A percentile compares a stretch with the other conserved stretches of the same genome.
These are phyloP conservation scores for Notarius lentiginosus DNA, from an alignment of 2,113 vertebrate genomes.

Conservation along the genomic window DNA sequence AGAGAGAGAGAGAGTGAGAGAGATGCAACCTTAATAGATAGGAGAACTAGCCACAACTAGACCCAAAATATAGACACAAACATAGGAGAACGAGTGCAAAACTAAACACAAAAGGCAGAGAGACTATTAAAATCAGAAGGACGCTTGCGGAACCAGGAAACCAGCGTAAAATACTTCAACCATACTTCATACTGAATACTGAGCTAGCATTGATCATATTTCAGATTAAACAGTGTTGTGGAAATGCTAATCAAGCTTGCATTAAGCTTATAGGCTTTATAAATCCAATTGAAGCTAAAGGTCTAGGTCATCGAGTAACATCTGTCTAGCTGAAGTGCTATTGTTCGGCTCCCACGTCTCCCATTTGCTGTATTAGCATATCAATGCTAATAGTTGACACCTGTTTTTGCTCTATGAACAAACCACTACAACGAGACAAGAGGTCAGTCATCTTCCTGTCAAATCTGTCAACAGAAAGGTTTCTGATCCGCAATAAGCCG, in stretches of 20 bases:
- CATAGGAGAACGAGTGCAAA: neutral
- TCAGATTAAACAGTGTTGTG: neutral
- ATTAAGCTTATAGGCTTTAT: neutral
- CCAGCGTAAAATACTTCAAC: neutral
- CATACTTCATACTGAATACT: neutral
- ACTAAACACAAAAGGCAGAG: neutral
- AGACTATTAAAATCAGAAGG: neutral
- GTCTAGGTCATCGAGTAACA: conserved; percentile 33
- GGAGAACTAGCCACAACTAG: neutral
- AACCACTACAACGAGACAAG: conserved; percentile 11
- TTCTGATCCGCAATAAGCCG: conserved; percentile 8
- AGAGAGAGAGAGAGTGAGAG: conserved; percentile 42
- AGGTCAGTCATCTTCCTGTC: conserved; percentile 38
- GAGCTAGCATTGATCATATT: neutral
- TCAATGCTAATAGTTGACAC: conserved; percentile 48
- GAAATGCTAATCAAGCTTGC: conserved; percentile 8
- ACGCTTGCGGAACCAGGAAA: neutral
- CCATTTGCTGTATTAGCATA: conserved; percentile 45
- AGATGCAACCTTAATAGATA: conserved; percentile 22
- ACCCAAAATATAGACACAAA: no score
- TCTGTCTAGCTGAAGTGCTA: conserved; percentile 38
- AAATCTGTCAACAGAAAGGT: conserved; percentile 3
- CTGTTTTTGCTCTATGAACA: conserved; percentile 31
- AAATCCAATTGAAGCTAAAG: neutral
- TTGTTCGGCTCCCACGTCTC: conserved; percentile 31